Conservation (phyloP, 1,140 invertebrate genomes). For the Triops longicaudatus region DNA sequence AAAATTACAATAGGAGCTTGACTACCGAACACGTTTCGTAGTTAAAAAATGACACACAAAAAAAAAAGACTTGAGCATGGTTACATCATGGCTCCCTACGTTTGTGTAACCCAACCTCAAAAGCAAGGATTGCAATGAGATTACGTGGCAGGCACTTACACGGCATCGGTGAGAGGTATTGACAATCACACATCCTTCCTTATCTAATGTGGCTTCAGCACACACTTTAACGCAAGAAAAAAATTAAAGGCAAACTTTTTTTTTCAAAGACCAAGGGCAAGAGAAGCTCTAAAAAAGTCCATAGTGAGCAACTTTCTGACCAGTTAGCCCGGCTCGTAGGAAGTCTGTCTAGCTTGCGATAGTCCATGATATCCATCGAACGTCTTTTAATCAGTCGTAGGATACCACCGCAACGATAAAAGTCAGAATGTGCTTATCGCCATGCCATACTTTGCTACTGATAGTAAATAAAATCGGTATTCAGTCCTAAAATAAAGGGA, state of each 20-base stretch:
- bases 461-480: not conserved
- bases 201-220: not conserved
- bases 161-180: not conserved
- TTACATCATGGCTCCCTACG: not conserved
- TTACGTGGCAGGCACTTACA: not conserved
- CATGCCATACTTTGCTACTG: not conserved
- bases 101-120: not conserved
- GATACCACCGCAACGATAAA: not conserved
- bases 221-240: not conserved
- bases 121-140: not conserved
- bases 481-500: not conserved
- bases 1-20: not conserved
- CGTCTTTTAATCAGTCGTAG: not conserved
- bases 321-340: not conserved
- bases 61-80: not conserved
- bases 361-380: not conserved
- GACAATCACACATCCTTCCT: not conserved
- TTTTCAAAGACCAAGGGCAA: not conserved
- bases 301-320: not conserved
- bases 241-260: not conserved
- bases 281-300: conserved; percentile 6
- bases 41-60: not conserved
- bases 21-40: not conserved
- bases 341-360: not conserved
- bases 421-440: not conserved